A percentile compares a stretch with the other conserved stretches of the same genome.
These are phyloP conservation scores for Zosterops borbonicus DNA, from an alignment of 2,113 vertebrate species.

Conservation along the genomic window DNA sequence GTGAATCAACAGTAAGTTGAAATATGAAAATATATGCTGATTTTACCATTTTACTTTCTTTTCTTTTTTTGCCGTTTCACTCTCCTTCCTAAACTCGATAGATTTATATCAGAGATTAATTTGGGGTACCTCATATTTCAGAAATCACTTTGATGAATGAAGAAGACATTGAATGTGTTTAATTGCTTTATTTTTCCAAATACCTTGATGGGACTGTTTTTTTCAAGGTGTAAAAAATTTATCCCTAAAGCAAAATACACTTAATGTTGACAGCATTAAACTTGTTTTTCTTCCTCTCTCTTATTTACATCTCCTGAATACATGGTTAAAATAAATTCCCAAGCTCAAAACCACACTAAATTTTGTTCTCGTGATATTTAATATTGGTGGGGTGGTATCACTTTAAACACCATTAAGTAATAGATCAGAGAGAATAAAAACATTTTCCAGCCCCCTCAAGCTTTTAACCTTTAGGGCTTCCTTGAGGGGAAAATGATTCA, in stretches of 20 bases:
- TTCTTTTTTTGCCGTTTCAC: neutral
- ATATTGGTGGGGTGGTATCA: neutral
- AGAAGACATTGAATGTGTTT: neutral
- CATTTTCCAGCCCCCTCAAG: slow-evolving; percentile 25
- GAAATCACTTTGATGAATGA: neutral
- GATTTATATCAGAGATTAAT: neutral
- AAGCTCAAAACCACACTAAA: neutral
- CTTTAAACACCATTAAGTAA: slow-evolving; percentile 12
- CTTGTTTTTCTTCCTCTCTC: neutral
- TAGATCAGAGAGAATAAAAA: slow-evolving; percentile 45
- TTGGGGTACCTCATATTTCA: neutral
- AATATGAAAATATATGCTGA: neutral
- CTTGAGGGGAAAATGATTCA: slow-evolving; percentile 55
- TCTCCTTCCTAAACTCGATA: neutral
- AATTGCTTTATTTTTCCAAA: neutral
- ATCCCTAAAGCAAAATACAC: neutral
- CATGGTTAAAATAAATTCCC: neutral
- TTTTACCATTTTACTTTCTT: neutral
- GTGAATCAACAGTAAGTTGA: neutral
- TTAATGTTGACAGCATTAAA: neutral
- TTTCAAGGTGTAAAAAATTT: neutral
- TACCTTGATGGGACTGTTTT: neutral
- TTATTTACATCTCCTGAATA: neutral
- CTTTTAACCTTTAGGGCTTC: slow-evolving; percentile 56
- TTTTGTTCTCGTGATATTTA: neutral